Base-by-base conservation (phyloP, 2,888 invertebrate species). In the Dicyrtoma fusca region DNA sequence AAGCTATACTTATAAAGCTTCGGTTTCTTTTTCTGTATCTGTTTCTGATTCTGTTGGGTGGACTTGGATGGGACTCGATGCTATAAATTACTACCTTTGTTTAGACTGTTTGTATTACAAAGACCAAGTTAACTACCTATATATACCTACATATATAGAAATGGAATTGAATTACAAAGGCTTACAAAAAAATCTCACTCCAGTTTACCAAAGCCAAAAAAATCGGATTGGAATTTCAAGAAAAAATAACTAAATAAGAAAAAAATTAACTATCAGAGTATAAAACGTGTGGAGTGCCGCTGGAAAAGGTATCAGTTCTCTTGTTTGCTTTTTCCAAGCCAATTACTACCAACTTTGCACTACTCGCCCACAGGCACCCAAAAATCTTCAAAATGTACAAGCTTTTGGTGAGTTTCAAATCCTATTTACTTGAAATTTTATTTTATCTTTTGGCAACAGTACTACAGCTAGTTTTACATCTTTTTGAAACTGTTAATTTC, bases 381-480 rank as follows among this genome's bases (percentile, higher is more conserved):
- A 21, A n/a, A 53, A 57, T 19, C 55, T 65, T 49, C 72, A 72
- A 68, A 14, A 70, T 73, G 73, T 73, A 69, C 73, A 73, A 73
- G 73, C 17, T 44, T 44, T 64, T 73, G 69, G 73, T 73, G 42
- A 73, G 73, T 69, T 47, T 57, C 5, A 57, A 14, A 25, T 19
- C n/a, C 19, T 6, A 42, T 4, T 47, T 2, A 1, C 47, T n/a
- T 34, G 25, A 23, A 53, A 26, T 8, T 47, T 25, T 19, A 44
- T 19, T n/a, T 17, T 11, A 63, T 44, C 8, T 34, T 62, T 62
- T 2, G 6, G n/a, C n/a, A n/a, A n/a, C n/a, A n/a, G n/a, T n/a
- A n/a, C n/a, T n/a, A n/a, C n/a, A n/a, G n/a, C n/a, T n/a, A n/a
- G n/a, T n/a, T n/a, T n/a, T n/a, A n/a, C n/a, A n/a, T n/a, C n/a